A percentile compares a stretch with the other conserved stretches of the same genome.
Conservation (phyloP, 1,140 invertebrate species). For the Aphelenchoides avenae region DNA sequence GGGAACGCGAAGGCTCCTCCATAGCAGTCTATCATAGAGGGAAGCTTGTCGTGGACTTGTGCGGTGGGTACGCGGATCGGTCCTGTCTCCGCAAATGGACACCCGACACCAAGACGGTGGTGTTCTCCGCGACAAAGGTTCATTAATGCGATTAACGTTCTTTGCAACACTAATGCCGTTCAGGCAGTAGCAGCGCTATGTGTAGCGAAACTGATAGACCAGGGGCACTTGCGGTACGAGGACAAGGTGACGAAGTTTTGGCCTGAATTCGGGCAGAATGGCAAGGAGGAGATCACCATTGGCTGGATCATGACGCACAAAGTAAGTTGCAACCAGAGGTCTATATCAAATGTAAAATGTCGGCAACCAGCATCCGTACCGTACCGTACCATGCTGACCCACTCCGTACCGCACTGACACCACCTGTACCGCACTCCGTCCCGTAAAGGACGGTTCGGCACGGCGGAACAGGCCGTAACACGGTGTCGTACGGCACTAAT, state of each 20-base stretch:
- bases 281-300: slow-evolving; percentile 61
- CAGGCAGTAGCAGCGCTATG: slow-evolving; percentile 60
- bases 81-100: slow-evolving; percentile 42
- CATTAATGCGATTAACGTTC: neutral
- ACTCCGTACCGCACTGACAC: too few relatives aligned
- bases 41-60: slow-evolving; percentile 50
- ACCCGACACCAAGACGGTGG: slow-evolving; percentile 46
- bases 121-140: slow-evolving; percentile 53
- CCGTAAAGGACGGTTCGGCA: too few relatives aligned
- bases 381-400: too few relatives aligned
- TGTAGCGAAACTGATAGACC: slow-evolving; percentile 60
- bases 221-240: slow-evolving; percentile 60
- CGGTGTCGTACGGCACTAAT: too few relatives aligned
- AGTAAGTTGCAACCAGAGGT: too few relatives aligned
- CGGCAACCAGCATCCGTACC: too few relatives aligned
- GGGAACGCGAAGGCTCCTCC: slow-evolving; percentile 55
- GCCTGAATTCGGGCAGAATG: slow-evolving; percentile 62
- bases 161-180: slow-evolving; percentile 10
- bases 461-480: too few relatives aligned
- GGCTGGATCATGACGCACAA: slow-evolving; percentile 60
- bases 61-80: slow-evolving; percentile 50
- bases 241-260: slow-evolving; percentile 60
- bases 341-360: too few relatives aligned
- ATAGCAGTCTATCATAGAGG: slow-evolving; percentile 52
- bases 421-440: too few relatives aligned